Evolutionary conservation across 30 jellyfish, hydroid and myxozoan genomes (phyloP).

Genomic region (Pseudorhiza aurosa): DNA sequence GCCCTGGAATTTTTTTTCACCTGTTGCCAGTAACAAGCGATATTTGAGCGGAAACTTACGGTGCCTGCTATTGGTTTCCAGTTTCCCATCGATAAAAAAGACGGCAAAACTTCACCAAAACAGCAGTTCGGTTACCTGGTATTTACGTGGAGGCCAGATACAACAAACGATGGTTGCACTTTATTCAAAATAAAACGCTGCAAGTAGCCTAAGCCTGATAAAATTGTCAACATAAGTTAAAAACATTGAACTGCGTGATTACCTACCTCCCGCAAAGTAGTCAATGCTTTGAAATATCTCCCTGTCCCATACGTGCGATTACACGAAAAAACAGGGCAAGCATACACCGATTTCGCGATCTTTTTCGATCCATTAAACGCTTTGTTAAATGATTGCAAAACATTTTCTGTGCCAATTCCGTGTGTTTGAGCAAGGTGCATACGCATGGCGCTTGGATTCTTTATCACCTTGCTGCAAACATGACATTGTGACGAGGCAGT

Average conservation of each 20-base stretch:
- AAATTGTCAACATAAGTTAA: too few relatives aligned
- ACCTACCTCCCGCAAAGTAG: slow-evolving; percentile 48
- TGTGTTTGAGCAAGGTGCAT: slow-evolving; percentile 72
- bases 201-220: too few relatives aligned
- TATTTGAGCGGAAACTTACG: too few relatives aligned
- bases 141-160: too few relatives aligned
- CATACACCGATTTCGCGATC: slow-evolving; percentile 6
- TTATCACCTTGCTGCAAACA: slow-evolving; percentile 37
- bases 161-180: background rate
- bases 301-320: slow-evolving; percentile 53
- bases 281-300: slow-evolving; percentile 28
- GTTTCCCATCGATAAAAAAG: too few relatives aligned
- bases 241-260: background rate
- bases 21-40: too few relatives aligned
- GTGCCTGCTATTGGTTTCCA: too few relatives aligned
- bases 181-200: background rate
- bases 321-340: slow-evolving; percentile 61
- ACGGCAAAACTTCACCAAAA: too few relatives aligned
- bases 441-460: slow-evolving; percentile 54
- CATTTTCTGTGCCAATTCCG: slow-evolving; percentile 36
- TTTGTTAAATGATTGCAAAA: slow-evolving; percentile 31
- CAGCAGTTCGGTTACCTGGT: too few relatives aligned
- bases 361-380: slow-evolving; percentile 2
- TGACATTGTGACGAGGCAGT: slow-evolving; percentile 23
- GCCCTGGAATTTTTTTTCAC: too few relatives aligned